phyloP scores from a whole-genome alignment of 2,888 invertebrate species.

The Diploptera punctata region DNA sequence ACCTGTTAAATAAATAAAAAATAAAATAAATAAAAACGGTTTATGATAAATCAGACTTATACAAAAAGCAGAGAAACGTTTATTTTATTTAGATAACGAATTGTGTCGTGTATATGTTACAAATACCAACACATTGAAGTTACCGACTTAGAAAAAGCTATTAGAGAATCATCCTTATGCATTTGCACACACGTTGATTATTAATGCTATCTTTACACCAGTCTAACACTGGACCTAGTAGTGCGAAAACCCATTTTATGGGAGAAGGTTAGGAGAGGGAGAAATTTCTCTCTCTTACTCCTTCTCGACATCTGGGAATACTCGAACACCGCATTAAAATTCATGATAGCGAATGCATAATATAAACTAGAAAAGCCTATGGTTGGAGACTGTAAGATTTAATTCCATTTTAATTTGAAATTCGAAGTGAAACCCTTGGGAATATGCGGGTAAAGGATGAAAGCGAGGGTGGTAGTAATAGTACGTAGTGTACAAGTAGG shows the following conservation, averaged over 20 bases:
- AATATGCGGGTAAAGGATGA: background rate
- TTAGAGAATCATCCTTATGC: background rate
- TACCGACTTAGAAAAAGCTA: constrained; percentile 4
- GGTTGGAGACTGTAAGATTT: constrained; percentile 35
- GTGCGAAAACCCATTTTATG: constrained; percentile 6
- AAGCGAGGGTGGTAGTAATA: no score
- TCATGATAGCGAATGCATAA: constrained; percentile 41
- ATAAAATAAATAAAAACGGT: no score
- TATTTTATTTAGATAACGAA: no score
- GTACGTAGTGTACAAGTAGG: background rate
- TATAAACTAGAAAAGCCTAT: constrained; percentile 35
- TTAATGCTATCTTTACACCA: constrained; percentile 5
- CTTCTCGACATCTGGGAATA: constrained; percentile 29
- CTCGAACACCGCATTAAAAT: constrained; percentile 40
- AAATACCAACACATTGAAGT: background rate
- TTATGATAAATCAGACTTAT: no score
- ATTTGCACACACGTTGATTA: background rate
- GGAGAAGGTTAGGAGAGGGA: background rate
- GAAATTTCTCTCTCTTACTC: background rate
- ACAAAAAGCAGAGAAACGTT: no score
- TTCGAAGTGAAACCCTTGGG: constrained; percentile 35
- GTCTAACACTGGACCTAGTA: constrained; percentile 3
- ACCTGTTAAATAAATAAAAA: no score
- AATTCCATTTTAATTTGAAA: constrained; percentile 41
- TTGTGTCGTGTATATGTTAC: no score